Evolutionary conservation across 1,140 invertebrate species (phyloP), one percentile per base, ranked within the genome.

Genomic region (Steinernema feltiae): DNA sequence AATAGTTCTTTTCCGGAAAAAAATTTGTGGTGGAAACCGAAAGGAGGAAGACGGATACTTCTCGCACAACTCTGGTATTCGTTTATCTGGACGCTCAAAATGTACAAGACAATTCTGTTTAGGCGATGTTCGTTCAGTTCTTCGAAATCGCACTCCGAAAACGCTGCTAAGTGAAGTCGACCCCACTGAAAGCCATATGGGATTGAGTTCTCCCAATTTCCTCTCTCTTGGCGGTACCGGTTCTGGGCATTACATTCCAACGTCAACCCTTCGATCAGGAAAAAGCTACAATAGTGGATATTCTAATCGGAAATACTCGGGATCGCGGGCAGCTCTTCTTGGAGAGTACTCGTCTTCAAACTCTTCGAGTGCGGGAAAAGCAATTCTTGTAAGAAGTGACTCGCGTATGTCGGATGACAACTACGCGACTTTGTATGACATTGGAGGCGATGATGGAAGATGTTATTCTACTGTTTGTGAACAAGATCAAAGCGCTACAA

Each of bases 371-470:
- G 81, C 78, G 63, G 82, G 81, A 21, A 82, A 80, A 63, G 73
- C 53, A 15, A 75, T 75, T 2, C 63, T 78, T 27, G 48, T 83
- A 3, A 53, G 82, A 71, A 81, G 73, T 24, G 76, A 72, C 29
- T 80, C 79, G 2, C 30, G 74, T 17, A 78, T 75, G 30, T 81
- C 75, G 2, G 81, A 81, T 24, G 82, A 79, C 46, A 84, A 84
- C 63, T 85, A 85, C 72, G 84, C 84, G 0, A 85, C 84, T 0
- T 75, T 85, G 1, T 85, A 85, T 71, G 84, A 85, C 48, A 80
- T 85, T 63, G 80, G 73, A 69, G 12, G 74, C 72, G 21, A 78
- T 41, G 32, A 69, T 32, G 53, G 24, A 15, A 12, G 53, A 17
- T 63, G 53, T 27, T 63, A 63, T 21, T 35, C 75, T 12, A 30